Conservation (phyloP, 2,888 invertebrate genomes). For the Perithous albicinctus region DNA sequence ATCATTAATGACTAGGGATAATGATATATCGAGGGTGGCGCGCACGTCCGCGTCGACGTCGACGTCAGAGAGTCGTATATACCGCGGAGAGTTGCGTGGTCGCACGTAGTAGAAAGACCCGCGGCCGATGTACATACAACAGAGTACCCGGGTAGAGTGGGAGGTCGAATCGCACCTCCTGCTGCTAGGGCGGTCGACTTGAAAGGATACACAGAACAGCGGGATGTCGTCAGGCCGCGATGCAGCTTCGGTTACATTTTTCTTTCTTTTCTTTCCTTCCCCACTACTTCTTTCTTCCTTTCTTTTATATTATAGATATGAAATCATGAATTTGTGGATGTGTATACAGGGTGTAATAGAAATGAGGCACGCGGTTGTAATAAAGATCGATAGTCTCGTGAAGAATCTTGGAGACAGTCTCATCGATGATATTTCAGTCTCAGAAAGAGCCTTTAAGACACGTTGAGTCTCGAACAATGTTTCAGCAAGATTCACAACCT, state of each 20-base stretch:
- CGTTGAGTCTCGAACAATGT: too few species aligned
- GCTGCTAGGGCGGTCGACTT: constrained; percentile 82
- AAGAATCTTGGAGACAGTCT: too few species aligned
- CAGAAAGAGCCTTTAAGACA: too few species aligned
- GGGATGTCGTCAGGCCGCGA: constrained; percentile 80
- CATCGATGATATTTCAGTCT: too few species aligned
- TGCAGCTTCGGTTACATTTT: constrained; percentile 66
- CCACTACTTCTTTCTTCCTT: too few species aligned
- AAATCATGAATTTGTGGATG: constrained; percentile 44
- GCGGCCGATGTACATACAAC: constrained; percentile 40
- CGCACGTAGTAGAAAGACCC: constrained; percentile 36
- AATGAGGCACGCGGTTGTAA: too few species aligned
- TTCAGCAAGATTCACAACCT: too few species aligned
- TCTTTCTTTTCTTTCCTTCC: constrained; percentile 17
- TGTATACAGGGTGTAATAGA: too few species aligned
- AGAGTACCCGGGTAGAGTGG: constrained; percentile 47
- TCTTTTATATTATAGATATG: constrained; percentile 52
- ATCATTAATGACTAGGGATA: constrained; percentile 82
- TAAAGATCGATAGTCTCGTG: too few species aligned
- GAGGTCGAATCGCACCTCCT: constrained; percentile 77
- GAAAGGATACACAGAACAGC: constrained; percentile 82
- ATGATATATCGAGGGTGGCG: constrained; percentile 81
- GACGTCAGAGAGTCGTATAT: constrained; percentile 33
- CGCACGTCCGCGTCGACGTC: constrained; percentile 49
- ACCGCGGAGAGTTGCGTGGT: constrained; percentile 51